Conservation (phyloP, 2,113 vertebrate genomes). For the Cisticola juncidis region DNA sequence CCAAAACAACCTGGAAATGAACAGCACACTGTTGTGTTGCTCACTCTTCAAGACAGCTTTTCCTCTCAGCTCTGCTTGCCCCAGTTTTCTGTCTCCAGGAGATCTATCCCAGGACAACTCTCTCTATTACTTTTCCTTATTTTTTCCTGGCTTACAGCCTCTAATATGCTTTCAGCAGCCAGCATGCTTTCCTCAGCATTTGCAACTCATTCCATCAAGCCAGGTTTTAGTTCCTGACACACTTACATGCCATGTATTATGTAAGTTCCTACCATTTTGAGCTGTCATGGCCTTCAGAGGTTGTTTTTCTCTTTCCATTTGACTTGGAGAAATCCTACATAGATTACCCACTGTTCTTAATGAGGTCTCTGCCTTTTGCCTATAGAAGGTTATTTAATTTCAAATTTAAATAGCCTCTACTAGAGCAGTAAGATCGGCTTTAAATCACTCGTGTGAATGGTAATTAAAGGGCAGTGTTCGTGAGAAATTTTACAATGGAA, state of each 20-base stretch:
- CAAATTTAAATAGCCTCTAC: not conserved
- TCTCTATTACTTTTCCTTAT: not conserved
- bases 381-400: not conserved
- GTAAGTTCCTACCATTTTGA: not conserved
- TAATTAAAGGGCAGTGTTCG: not conserved
- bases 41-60: not conserved
- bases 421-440: not conserved
- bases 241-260: not conserved
- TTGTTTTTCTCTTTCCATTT: not conserved
- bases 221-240: not conserved
- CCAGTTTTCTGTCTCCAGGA: not conserved
- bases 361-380: not conserved
- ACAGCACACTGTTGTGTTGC: not conserved
- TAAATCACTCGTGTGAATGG: not conserved
- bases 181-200: not conserved
- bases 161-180: not conserved
- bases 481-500: not conserved
- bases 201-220: not conserved
- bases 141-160: slow-evolving; percentile 45
- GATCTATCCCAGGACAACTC: not conserved
- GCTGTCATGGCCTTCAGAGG: not conserved
- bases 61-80: not conserved
- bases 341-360: not conserved
- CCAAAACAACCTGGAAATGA: not conserved
- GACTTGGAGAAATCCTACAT: not conserved